Evolutionary conservation across 2,797 vertebrate species (phyloP).

Genomic region (Cetoscarus ocellatus): DNA sequence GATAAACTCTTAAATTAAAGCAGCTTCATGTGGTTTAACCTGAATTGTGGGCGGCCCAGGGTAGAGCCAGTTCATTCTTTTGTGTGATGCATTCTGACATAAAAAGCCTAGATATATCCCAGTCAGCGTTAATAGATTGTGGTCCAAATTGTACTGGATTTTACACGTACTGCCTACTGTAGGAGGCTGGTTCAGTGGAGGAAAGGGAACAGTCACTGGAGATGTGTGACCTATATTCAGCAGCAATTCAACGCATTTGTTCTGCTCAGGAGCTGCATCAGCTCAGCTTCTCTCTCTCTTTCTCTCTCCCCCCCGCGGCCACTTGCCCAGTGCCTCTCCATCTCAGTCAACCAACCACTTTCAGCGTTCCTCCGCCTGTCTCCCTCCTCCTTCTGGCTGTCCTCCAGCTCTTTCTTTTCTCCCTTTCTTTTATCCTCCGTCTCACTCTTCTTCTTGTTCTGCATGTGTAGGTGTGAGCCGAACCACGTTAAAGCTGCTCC

Average conservation of each 20-base stretch:
- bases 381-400: slow-evolving; percentile 50
- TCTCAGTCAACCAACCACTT: slow-evolving; percentile 52
- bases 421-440: slow-evolving; percentile 1
- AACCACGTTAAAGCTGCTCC: slow-evolving; percentile 23
- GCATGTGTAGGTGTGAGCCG: slow-evolving; percentile 39
- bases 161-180: slow-evolving; percentile 33
- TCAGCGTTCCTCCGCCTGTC: slow-evolving; percentile 40
- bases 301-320: slow-evolving; percentile 45
- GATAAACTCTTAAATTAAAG: not conserved
- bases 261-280: slow-evolving; percentile 80
- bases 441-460: slow-evolving; percentile 27
- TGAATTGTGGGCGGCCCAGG: not conserved
- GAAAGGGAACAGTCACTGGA: slow-evolving; percentile 77
- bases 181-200: slow-evolving; percentile 66
- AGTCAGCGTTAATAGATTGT: slow-evolving; percentile 20
- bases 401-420: slow-evolving; percentile 41
- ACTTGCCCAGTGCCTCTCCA: slow-evolving; percentile 51
- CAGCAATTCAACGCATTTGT: slow-evolving; percentile 78
- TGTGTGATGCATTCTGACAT: slow-evolving; percentile 4
- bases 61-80: not conserved
- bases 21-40: not conserved
- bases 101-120: slow-evolving; percentile 13
- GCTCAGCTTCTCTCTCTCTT: slow-evolving; percentile 53
- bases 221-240: slow-evolving; percentile 87
- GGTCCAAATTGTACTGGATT: slow-evolving; percentile 43